These are phyloP conservation scores for Scaptomyza cyrtandrae DNA, from an alignment of 2,888 invertebrate species.

Conservation along the genomic window DNA sequence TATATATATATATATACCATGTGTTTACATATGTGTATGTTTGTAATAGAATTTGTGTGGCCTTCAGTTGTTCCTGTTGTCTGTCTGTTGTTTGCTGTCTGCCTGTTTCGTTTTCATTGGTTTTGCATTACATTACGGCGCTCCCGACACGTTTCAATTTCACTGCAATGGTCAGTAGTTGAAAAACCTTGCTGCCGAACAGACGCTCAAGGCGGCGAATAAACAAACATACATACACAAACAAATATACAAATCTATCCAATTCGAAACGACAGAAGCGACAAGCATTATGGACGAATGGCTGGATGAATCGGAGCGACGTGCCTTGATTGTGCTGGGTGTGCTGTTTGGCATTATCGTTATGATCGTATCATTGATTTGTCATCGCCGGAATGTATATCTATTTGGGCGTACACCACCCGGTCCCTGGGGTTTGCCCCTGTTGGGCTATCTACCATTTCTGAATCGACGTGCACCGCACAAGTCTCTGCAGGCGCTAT, in stretches of 20 bases:
- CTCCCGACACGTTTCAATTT: conserved; percentile 64
- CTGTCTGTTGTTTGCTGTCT: conserved; percentile 3
- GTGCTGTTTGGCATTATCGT: conserved; percentile 39
- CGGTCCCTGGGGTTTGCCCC: conserved; percentile 90
- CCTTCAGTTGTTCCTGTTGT: conserved; percentile 26
- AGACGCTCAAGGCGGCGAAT: conserved; percentile 57
- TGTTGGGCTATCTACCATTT: conserved; percentile 92
- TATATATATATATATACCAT: background rate
- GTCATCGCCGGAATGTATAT: conserved; percentile 57
- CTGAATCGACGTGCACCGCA: conserved; percentile 90
- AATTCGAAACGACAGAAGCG: background rate
- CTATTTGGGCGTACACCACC: conserved; percentile 85
- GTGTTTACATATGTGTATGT: background rate
- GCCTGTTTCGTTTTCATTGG: conserved; percentile 20
- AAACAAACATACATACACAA: background rate
- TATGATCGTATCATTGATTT: conserved; percentile 44
- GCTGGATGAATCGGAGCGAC: background rate
- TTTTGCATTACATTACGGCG: conserved; percentile 16
- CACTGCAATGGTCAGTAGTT: conserved; percentile 67
- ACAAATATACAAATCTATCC: background rate
- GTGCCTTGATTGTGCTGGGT: conserved; percentile 16
- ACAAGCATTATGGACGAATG: background rate
- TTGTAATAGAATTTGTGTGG: conserved; percentile 8
- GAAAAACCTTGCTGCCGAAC: conserved; percentile 54
- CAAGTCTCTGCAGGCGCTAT: conserved; percentile 88